phyloP scores from a whole-genome alignment of 2,797 vertebrate genomes.

The Pampus argenteus region DNA sequence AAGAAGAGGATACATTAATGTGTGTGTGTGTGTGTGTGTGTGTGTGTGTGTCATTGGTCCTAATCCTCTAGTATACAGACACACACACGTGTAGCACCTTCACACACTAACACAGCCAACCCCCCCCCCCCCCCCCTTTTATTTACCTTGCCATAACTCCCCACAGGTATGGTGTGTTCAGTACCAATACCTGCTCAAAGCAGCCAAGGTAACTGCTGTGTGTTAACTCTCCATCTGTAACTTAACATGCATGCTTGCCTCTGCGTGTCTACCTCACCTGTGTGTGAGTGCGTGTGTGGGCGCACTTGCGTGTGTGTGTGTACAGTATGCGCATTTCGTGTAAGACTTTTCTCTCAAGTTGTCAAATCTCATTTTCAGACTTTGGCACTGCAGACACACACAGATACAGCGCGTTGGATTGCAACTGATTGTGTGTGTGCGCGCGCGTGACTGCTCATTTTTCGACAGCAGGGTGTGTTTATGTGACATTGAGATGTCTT shows the following conservation, averaged over 20 bases:
- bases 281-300: constrained; percentile 7
- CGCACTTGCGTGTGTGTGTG: too few species aligned
- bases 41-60: neutral
- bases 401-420: constrained; percentile 30
- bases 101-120: constrained; percentile 43
- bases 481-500: constrained; percentile 21
- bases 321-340: neutral
- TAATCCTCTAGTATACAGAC: neutral
- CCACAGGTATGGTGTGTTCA: constrained; percentile 83
- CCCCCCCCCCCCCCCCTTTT: constrained; percentile 15
- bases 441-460: constrained; percentile 23
- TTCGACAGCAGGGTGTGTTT: constrained; percentile 23
- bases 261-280: constrained; percentile 4
- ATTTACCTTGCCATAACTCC: constrained; percentile 73
- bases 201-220: constrained; percentile 83
- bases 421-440: constrained; percentile 33
- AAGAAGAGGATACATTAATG: too few species aligned
- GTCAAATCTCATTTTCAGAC: constrained; percentile 43
- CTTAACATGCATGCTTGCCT: constrained; percentile 65
- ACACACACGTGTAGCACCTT: constrained; percentile 11
- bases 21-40: too few species aligned
- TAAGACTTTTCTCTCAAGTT: constrained; percentile 15
- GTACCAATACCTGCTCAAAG: constrained; percentile 82
- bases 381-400: constrained; percentile 47
- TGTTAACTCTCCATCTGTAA: constrained; percentile 59